Conservation (phyloP, 2,113 vertebrate species). For the Trematocara zebra region DNA sequence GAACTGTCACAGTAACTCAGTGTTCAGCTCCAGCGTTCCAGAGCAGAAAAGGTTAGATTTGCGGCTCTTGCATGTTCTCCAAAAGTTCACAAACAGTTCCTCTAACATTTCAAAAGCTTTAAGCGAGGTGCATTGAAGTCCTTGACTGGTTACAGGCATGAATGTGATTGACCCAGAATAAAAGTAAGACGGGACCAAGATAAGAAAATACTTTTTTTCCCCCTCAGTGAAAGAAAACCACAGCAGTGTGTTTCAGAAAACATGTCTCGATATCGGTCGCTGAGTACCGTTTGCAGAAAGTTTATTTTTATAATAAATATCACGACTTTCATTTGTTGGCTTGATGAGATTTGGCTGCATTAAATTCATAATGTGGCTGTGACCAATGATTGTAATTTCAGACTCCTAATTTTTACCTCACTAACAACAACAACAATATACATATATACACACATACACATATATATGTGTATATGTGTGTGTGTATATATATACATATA, state of each 20-base stretch:
- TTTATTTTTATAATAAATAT: constrained; percentile 2
- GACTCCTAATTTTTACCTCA: neutral
- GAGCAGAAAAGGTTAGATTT: neutral
- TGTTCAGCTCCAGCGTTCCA: neutral
- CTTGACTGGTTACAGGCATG: neutral
- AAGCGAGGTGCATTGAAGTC: neutral
- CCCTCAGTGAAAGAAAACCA: neutral
- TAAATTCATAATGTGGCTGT: neutral
- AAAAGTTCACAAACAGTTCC: neutral
- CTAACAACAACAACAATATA: neutral
- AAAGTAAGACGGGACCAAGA: neutral
- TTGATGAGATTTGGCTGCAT: neutral
- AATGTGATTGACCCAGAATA: neutral
- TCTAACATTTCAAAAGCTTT: neutral
- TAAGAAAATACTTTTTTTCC: neutral
- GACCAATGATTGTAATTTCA: neutral
- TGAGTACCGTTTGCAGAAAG: neutral
- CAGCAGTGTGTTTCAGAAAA: neutral
- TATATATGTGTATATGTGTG: too few species aligned
- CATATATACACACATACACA: too few species aligned
- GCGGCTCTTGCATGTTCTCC: neutral
- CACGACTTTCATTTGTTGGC: constrained; percentile 18
- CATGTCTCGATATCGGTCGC: neutral
- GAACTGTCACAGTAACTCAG: neutral
- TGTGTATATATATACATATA: too few species aligned